phyloP scores from a whole-genome alignment of 53 echinoderm and acorn worm species.

The Echinarachnius parma region DNA sequence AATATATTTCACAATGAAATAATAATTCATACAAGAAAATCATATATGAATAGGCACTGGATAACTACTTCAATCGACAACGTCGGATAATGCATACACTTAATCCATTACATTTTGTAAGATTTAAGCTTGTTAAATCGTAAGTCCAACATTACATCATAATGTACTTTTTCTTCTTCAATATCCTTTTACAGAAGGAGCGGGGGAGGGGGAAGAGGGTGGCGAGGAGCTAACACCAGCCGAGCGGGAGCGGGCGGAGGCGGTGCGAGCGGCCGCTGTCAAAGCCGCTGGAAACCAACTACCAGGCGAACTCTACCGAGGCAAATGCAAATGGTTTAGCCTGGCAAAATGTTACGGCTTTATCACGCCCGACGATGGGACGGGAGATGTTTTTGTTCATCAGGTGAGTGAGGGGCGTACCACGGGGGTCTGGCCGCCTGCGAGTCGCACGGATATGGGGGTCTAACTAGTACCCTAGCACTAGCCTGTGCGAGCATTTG shows the following conservation, averaged over 20 bases:
- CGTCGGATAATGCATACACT: too few relatives aligned
- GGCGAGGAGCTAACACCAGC: slow-evolving; percentile 27
- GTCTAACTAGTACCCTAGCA: too few relatives aligned
- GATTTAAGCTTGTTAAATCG: too few relatives aligned
- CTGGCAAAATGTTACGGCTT: slow-evolving; percentile 95
- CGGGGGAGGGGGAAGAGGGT: slow-evolving; percentile 18
- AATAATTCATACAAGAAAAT: too few relatives aligned
- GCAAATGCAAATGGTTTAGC: slow-evolving; percentile 96
- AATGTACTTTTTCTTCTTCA: not conserved
- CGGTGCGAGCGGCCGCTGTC: slow-evolving; percentile 46
- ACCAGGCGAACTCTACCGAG: slow-evolving; percentile 76
- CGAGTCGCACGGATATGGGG: too few relatives aligned
- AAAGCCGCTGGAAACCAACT: slow-evolving; percentile 51
- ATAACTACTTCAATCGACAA: too few relatives aligned
- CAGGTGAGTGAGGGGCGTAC: slow-evolving; percentile 80
- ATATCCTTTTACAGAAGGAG: slow-evolving; percentile 40
- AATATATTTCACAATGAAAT: too few relatives aligned
- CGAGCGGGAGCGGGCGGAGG: slow-evolving; percentile 50
- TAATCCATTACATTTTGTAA: too few relatives aligned
- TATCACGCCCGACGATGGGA: slow-evolving; percentile 84
- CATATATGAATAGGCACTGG: too few relatives aligned
- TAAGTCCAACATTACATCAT: too few relatives aligned
- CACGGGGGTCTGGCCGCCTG: too few relatives aligned
- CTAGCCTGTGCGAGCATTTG: too few relatives aligned
- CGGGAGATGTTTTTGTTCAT: slow-evolving; percentile 90